A percentile compares a stretch with the other conserved stretches of the same genome.
These are phyloP conservation scores for Stylophora pistillata DNA, from an alignment of 64 coral and sea anemone species.

Conservation along the genomic window DNA sequence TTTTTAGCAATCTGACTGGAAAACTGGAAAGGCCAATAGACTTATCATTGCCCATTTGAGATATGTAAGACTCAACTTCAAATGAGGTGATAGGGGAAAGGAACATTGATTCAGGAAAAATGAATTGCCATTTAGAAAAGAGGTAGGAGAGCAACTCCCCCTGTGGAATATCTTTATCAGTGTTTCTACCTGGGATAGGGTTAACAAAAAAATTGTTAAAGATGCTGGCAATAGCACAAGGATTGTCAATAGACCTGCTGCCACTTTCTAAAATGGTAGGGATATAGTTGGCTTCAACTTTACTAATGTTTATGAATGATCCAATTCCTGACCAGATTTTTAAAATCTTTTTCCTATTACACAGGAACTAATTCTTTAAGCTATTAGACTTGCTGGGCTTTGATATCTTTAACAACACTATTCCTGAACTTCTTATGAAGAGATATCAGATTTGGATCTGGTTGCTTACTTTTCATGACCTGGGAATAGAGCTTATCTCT, in stretches of 20 bases:
- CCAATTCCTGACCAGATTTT: constrained; percentile 53
- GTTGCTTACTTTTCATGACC: constrained; percentile 20
- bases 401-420: constrained; percentile 47
- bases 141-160: not conserved
- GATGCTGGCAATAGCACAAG: not conserved
- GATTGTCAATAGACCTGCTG: not conserved
- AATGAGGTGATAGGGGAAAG: not conserved
- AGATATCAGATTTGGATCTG: constrained; percentile 8
- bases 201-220: constrained; percentile 2
- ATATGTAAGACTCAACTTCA: constrained; percentile 2
- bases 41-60: not conserved
- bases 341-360: constrained; percentile 41
- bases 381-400: constrained; percentile 2
- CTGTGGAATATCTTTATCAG: not conserved
- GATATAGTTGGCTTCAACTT: not conserved
- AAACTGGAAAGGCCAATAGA: not conserved
- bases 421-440: constrained; percentile 47
- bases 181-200: not conserved
- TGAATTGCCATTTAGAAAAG: not conserved
- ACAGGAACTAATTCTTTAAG: constrained; percentile 27
- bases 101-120: not conserved
- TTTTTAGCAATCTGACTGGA: not conserved
- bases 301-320: not conserved
- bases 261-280: not conserved
- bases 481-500: constrained; percentile 51